Evolutionary conservation across 2,113 vertebrate genomes (phyloP).

Genomic region (Vulpes lagopus): DNA sequence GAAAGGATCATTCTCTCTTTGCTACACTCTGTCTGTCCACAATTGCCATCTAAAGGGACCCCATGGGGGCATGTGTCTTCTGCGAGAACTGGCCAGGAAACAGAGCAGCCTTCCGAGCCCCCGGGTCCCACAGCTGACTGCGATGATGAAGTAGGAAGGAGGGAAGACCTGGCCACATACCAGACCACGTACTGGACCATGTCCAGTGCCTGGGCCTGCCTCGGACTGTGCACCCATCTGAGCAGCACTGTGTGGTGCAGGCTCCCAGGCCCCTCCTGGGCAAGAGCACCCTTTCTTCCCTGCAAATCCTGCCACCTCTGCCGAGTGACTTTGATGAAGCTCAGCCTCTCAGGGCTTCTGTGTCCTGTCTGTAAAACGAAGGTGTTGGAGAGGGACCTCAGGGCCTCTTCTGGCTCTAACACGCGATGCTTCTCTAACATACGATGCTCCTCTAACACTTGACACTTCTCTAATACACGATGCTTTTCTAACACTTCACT

Average conservation of each 20-base stretch:
- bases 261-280: not conserved
- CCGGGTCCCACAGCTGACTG: not conserved
- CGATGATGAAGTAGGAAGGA: not conserved
- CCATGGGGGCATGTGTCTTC: not conserved
- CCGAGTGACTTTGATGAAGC: not conserved
- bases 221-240: accelerated
- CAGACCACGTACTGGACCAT: not conserved
- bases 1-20: conserved; percentile 72
- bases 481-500: not conserved
- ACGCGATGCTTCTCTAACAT: not conserved
- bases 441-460: not conserved
- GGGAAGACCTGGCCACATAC: not conserved
- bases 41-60: conserved; percentile 58
- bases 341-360: not conserved
- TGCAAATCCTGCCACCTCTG: not conserved
- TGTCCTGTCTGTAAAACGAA: not conserved
- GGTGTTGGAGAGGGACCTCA: not conserved
- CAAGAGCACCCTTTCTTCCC: too few species aligned
- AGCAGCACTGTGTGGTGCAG: not conserved
- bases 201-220: accelerated
- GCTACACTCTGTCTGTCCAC: conserved; percentile 51
- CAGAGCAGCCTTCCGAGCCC: not conserved
- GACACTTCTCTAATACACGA: not conserved
- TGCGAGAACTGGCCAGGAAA: not conserved
- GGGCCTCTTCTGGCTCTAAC: not conserved